These are phyloP conservation scores for Crotalus helleri DNA, from an alignment of 2,113 vertebrate genomes.

Conservation along the genomic window DNA sequence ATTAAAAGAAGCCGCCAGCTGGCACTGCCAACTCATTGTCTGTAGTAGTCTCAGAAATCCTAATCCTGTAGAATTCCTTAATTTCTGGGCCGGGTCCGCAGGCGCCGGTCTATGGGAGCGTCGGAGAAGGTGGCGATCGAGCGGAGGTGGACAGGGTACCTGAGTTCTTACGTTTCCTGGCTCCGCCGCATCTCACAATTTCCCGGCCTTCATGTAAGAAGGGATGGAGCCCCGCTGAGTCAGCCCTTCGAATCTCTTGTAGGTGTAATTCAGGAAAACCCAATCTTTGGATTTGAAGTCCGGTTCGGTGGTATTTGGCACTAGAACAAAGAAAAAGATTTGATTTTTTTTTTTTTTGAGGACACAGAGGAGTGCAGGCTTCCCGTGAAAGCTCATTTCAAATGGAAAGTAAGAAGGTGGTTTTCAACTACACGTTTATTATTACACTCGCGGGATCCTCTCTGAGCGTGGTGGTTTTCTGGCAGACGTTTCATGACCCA, in stretches of 20 bases:
- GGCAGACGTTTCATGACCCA: too few species aligned
- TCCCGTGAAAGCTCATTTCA: neutral
- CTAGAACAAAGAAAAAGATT: conserved; percentile 51
- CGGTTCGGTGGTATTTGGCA: conserved; percentile 88
- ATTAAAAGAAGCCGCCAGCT: conserved; percentile 64
- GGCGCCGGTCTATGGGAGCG: conserved; percentile 52
- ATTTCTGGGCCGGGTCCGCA: conserved; percentile 57
- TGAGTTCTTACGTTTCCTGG: conserved; percentile 58
- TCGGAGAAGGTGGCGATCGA: conserved; percentile 56
- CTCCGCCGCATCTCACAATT: conserved; percentile 72
- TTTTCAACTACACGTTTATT: neutral
- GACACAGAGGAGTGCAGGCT: accelerated
- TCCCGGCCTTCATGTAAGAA: conserved; percentile 92
- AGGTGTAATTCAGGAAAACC: conserved; percentile 99
- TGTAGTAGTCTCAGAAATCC: conserved; percentile 69
- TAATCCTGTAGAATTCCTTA: conserved; percentile 73
- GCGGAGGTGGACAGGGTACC: conserved; percentile 69
- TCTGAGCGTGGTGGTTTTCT: neutral
- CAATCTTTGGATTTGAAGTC: conserved; percentile 99
- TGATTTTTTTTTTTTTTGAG: neutral
- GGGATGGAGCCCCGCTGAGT: conserved; percentile 96
- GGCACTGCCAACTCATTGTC: conserved; percentile 73
- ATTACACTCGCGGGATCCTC: neutral
- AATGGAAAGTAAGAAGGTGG: neutral
- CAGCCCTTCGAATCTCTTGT: conserved; percentile 96